These are phyloP conservation scores for Hephaestus fuliginosus DNA, from an alignment of 2,797 vertebrate genomes.

Conservation along the genomic window DNA sequence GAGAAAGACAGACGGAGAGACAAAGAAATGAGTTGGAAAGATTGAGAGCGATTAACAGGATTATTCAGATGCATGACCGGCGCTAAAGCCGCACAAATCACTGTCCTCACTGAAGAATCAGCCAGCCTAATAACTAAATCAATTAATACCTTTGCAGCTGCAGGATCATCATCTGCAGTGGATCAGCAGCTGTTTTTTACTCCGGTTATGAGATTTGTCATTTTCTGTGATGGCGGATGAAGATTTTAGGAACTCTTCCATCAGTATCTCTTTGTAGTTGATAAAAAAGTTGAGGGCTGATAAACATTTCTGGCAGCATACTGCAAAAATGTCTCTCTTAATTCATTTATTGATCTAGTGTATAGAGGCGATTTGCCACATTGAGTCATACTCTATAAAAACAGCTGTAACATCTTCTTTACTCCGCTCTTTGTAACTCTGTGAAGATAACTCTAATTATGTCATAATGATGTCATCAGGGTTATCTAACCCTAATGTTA, in stretches of 20 bases:
- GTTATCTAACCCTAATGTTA: background rate
- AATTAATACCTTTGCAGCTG: constrained; percentile 44
- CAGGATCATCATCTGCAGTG: background rate
- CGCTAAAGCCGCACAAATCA: constrained; percentile 47
- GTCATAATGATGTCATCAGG: background rate
- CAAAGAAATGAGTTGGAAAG: constrained; percentile 33
- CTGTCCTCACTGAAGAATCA: constrained; percentile 38
- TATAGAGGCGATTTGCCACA: background rate
- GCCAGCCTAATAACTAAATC: constrained; percentile 41
- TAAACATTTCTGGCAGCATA: background rate
- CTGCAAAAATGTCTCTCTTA: background rate
- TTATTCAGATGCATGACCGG: constrained; percentile 57
- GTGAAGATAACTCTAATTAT: background rate
- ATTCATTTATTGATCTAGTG: no score
- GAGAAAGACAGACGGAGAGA: constrained; percentile 19
- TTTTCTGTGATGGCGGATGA: constrained; percentile 14
- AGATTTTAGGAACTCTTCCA: background rate
- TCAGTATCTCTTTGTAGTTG: background rate
- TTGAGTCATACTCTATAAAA: background rate
- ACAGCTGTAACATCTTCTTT: background rate
- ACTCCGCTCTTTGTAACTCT: background rate
- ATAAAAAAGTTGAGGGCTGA: background rate
- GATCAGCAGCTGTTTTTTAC: constrained; percentile 1
- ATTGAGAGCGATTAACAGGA: constrained; percentile 56
- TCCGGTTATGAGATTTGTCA: background rate